These are phyloP conservation scores for Bettongia penicillata DNA, from an alignment of 2,113 vertebrate genomes.

Conservation along the genomic window DNA sequence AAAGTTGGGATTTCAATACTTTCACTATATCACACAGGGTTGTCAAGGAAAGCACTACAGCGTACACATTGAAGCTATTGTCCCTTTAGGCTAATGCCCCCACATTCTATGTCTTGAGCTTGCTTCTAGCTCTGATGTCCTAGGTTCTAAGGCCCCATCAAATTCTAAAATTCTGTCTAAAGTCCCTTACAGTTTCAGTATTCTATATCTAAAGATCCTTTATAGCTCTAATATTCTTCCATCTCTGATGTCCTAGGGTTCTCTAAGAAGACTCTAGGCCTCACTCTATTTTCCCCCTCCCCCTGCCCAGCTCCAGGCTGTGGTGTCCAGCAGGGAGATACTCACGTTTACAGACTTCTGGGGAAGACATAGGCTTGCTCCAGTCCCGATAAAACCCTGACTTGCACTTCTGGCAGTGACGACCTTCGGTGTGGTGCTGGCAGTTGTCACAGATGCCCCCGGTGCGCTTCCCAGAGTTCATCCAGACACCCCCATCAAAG, in stretches of 20 bases:
- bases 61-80: not conserved
- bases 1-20: not conserved
- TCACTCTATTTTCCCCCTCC: not conserved
- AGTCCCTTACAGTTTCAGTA: not conserved
- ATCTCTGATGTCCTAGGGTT: not conserved
- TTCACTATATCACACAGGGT: not conserved
- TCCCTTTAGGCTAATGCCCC: not conserved
- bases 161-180: not conserved
- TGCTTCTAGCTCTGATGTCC: not conserved
- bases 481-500: slow-evolving; percentile 88
- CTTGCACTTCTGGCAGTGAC: slow-evolving; percentile 90
- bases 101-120: not conserved
- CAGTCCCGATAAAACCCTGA: slow-evolving; percentile 86
- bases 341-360: slow-evolving; percentile 89
- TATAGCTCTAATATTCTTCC: not conserved
- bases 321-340: not conserved
- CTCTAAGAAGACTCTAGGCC: not conserved
- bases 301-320: no score
- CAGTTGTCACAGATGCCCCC: slow-evolving; percentile 90
- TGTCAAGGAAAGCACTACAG: not conserved
- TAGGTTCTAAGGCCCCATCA: not conserved
- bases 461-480: slow-evolving; percentile 84
- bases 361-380: slow-evolving; percentile 83
- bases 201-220: not conserved
- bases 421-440: slow-evolving; percentile 89